phyloP scores from a whole-genome alignment of 2,113 vertebrate genomes.

The Istiophorus platypterus region DNA sequence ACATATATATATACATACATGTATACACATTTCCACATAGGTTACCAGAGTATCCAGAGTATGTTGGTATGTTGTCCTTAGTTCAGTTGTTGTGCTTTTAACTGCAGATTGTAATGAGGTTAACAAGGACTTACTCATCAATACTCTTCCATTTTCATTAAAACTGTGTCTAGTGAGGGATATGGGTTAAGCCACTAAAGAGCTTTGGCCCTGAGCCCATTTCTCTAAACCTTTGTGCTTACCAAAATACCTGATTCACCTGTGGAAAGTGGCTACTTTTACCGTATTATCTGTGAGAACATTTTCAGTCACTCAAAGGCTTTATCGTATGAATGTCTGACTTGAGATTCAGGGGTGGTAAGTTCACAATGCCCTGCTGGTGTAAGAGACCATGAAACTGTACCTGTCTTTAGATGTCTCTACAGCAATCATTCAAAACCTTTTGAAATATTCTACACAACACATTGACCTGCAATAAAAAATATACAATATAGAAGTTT shows the following conservation, averaged over 20 bases:
- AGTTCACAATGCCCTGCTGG: neutral
- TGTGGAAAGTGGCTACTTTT: neutral
- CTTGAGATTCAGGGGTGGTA: neutral
- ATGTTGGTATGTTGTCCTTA: neutral
- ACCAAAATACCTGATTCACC: neutral
- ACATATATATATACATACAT: too few species aligned
- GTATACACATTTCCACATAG: neutral
- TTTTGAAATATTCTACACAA: slow-evolving; percentile 6
- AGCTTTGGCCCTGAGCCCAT: neutral
- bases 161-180: neutral
- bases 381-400: neutral
- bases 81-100: neutral
- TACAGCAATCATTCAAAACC: neutral
- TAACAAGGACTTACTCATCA: neutral
- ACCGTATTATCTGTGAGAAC: neutral
- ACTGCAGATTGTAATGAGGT: neutral
- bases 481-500: neutral
- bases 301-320: neutral
- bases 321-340: neutral
- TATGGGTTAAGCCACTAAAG: too few species aligned
- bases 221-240: neutral
- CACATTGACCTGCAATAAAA: neutral
- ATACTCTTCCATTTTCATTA: neutral
- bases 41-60: neutral
- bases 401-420: slow-evolving; percentile 3